Base-by-base conservation (phyloP, 2,113 vertebrate genomes). In the Pseudorectes ferrugineus region DNA sequence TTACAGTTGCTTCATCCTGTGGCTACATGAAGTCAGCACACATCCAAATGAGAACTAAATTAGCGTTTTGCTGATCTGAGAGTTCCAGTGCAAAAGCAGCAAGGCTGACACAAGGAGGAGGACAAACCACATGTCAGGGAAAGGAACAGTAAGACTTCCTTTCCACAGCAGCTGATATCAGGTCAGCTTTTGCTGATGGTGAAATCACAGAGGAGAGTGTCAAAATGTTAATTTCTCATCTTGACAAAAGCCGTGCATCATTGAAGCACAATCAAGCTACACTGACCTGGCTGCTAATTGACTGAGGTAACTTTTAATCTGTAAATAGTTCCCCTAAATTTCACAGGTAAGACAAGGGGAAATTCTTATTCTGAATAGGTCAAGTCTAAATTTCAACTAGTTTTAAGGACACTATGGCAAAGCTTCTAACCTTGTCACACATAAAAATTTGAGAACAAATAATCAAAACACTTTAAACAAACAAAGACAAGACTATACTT, bases 401-500 rank as follows among this genome's bases (percentile, higher is more conserved):
- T 73, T 81, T 71, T 72, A 82, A 51, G 35, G 38, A 63, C 8
- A 43, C 29, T 25, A 54, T 5, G 45, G 22, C 29, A 54, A 85
- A 87, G 17, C 33, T 79, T 61, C 79, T 59, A 80, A 42, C 2
- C 8, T 70, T 29, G 4, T 59, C 48, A 51, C 26, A 65, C 2
- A 4, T 2, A 74, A 55, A 52, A 72, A 52, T 12, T 14, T 28
- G 13, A 29, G 36, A 82, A 72, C 29, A 88, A 54, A 52, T 4
- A 40, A 15, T 38, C 19, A 54, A 65, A 36, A 55, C 18, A 58
- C 43, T 68, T 73, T 4, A 52, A 36, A 80, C 0, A 84, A 52
- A 49, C 6, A 67, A 10, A 58, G 18, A 58, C 2, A 55, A 54
- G 24, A 36, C 13, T 9, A 5, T 82, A 97, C 98, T 98, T 96